Conservation (phyloP, 2,113 vertebrate genomes). For the Panthera leo region DNA sequence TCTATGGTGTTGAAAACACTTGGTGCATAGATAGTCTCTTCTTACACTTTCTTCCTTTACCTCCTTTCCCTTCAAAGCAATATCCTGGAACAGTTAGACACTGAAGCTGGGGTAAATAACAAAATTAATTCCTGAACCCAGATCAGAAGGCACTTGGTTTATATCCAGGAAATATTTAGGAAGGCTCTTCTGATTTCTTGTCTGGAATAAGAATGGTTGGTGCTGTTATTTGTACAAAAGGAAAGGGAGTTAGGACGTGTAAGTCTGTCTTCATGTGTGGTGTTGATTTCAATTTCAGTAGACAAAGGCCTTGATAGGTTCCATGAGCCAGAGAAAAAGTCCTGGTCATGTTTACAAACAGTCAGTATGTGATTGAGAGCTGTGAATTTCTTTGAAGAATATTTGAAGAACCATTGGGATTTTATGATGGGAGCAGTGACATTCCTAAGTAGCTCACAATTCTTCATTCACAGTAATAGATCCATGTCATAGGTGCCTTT, state of each 20-base stretch:
- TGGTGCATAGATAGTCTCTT: not conserved
- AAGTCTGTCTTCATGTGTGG: not conserved
- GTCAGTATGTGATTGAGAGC: not conserved
- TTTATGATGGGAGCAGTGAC: not conserved
- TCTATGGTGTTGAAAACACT: not conserved
- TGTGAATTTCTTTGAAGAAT: not conserved
- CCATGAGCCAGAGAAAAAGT: not conserved
- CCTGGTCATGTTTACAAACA: not conserved
- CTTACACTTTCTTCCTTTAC: rapidly evolving
- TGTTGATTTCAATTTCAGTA: not conserved
- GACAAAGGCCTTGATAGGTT: not conserved
- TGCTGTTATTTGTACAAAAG: not conserved
- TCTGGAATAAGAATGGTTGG: not conserved
- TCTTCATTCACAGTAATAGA: not conserved
- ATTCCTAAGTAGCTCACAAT: not conserved
- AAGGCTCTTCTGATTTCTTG: not conserved
- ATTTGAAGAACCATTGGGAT: not conserved
- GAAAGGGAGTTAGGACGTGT: not conserved
- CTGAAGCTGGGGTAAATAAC: not conserved
- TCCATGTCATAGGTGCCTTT: not conserved
- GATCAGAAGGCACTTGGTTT: not conserved
- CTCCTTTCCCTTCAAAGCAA: not conserved
- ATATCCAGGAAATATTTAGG: not conserved
- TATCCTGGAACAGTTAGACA: not conserved
- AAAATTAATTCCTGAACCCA: not conserved